phyloP scores from a whole-genome alignment of 2,888 invertebrate species.

The Sarcophaga variegata region DNA sequence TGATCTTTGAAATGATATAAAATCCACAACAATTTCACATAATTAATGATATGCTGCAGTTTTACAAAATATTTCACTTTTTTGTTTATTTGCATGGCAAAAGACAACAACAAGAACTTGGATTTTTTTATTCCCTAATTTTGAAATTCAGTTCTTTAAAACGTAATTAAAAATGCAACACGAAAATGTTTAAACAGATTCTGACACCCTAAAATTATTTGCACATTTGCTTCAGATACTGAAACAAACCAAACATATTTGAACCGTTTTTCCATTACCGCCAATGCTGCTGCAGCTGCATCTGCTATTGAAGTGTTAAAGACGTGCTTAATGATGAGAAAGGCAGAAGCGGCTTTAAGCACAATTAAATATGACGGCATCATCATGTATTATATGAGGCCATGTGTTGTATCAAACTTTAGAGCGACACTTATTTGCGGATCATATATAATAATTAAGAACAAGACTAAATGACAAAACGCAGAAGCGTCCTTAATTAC shows the following conservation, averaged over 20 bases:
- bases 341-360: constrained; percentile 48
- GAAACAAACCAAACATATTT: background rate
- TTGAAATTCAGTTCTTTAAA: background rate
- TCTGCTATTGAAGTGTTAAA: constrained; percentile 32
- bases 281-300: background rate
- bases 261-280: too few species aligned
- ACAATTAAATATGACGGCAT: constrained; percentile 40
- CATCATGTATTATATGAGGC: constrained; percentile 28
- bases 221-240: constrained; percentile 34
- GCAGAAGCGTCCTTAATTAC: too few species aligned
- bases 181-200: constrained; percentile 25
- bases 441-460: background rate
- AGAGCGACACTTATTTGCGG: background rate
- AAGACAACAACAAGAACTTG: too few species aligned
- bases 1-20: too few species aligned
- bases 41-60: background rate
- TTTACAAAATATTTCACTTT: background rate
- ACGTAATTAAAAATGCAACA: constrained; percentile 47
- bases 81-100: background rate
- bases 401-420: background rate
- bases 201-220: constrained; percentile 55
- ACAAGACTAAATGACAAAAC: too few species aligned
- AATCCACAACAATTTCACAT: too few species aligned
- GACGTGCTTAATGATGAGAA: constrained; percentile 50
- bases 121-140: too few species aligned